These are phyloP conservation scores for Malurus cyaneus DNA, from an alignment of 2,113 vertebrate species.

Conservation along the genomic window DNA sequence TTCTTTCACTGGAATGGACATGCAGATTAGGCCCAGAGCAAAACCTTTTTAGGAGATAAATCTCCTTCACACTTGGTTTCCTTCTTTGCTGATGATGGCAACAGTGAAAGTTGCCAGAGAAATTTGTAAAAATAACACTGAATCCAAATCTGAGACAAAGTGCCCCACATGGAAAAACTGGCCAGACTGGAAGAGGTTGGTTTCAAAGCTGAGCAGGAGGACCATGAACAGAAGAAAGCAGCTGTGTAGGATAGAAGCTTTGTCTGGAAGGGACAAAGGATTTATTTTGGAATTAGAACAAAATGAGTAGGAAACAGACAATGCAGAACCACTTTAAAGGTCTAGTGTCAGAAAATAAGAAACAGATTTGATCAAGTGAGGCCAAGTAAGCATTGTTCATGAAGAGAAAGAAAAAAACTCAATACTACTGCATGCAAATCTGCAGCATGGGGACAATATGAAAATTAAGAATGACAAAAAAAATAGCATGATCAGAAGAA, in stretches of 20 bases:
- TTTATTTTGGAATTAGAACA: background rate
- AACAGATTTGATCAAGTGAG: background rate
- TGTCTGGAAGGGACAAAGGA: background rate
- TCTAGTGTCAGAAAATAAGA: background rate
- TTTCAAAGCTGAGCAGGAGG: background rate
- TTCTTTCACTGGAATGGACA: background rate
- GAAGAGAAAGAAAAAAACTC: background rate
- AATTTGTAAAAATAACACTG: background rate
- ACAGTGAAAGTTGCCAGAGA: background rate
- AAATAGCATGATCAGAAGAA: background rate
- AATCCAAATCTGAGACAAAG: background rate
- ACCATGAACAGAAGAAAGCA: background rate
- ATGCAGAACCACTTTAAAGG: background rate
- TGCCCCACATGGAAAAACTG: background rate
- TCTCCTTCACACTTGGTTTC: background rate
- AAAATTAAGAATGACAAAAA: background rate
- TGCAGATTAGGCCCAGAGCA: background rate
- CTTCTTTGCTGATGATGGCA: background rate
- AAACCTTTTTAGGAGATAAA: background rate
- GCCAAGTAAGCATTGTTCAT: background rate
- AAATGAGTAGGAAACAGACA: background rate
- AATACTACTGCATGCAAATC: background rate
- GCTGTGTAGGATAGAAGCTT: background rate
- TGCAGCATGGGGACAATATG: background rate
- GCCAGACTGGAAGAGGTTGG: background rate